A percentile compares a stretch with the other conserved stretches of the same genome.
These are phyloP conservation scores for Chelonus insularis DNA, from an alignment of 1,140 invertebrate species.

Conservation along the genomic window DNA sequence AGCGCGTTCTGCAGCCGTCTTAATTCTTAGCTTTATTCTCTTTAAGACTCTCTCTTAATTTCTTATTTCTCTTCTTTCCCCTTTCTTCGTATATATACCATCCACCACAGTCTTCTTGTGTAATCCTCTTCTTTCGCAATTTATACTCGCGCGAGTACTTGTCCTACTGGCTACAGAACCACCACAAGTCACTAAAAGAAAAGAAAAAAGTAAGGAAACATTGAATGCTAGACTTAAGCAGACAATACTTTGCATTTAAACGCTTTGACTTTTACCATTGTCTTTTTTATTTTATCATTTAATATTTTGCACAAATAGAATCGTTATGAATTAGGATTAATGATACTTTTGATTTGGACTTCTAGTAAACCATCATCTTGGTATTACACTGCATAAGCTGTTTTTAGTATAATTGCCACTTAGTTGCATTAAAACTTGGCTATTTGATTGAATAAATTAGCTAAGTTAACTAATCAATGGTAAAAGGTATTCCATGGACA, in stretches of 20 bases:
- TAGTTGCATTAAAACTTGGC: too few relatives aligned
- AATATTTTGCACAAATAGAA: background rate
- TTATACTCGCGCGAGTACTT: slow-evolving; percentile 46
- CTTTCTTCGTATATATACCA: background rate
- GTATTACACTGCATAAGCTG: too few relatives aligned
- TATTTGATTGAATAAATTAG: slow-evolving; percentile 37
- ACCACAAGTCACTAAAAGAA: slow-evolving; percentile 33
- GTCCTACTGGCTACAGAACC: slow-evolving; percentile 24
- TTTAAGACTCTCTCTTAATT: slow-evolving; percentile 62
- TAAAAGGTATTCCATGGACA: slow-evolving; percentile 4
- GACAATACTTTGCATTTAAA: slow-evolving; percentile 61
- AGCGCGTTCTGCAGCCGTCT: slow-evolving; percentile 47
- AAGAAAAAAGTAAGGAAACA: slow-evolving; percentile 34
- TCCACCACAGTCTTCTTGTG: background rate
- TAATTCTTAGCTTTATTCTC: slow-evolving; percentile 63
- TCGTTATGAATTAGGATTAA: background rate
- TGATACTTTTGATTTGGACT: too few relatives aligned
- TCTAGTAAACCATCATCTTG: too few relatives aligned
- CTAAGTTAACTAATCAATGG: slow-evolving; percentile 41
- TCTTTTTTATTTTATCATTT: background rate
- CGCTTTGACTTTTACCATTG: too few relatives aligned
- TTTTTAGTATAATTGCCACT: too few relatives aligned
- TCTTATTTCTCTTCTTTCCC: slow-evolving; percentile 54
- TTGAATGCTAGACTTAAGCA: slow-evolving; percentile 58
- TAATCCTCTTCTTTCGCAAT: slow-evolving; percentile 47